phyloP scores from a whole-genome alignment of 2,113 vertebrate genomes.

The Gorsachius goisagi region DNA sequence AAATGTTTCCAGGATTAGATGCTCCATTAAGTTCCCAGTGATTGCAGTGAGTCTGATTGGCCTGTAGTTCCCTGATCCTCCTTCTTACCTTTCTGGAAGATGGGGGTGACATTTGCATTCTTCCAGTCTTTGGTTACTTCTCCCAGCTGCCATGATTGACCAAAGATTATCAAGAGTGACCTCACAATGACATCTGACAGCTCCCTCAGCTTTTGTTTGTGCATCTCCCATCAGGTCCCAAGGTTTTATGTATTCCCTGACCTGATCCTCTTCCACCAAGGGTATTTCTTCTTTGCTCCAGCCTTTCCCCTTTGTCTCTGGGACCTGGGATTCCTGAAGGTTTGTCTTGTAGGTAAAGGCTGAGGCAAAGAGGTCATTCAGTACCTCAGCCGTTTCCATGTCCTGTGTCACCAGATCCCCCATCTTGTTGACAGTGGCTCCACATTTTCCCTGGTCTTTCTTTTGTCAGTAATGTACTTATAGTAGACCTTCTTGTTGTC shows the following conservation, averaged over 20 bases:
- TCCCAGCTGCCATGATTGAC: background rate
- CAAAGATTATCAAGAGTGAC: background rate
- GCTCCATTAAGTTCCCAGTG: background rate
- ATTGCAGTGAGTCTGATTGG: fast-evolving
- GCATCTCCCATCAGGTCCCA: background rate
- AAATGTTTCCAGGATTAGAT: background rate
- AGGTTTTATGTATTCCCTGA: background rate
- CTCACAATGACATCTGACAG: background rate
- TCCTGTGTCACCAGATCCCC: background rate
- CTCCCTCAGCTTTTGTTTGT: background rate
- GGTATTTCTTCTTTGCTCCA: too few species aligned
- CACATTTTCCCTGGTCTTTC: background rate
- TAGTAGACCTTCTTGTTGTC: background rate
- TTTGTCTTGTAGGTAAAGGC: background rate
- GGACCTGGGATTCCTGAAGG: background rate
- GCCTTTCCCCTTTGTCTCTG: background rate
- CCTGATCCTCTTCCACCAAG: background rate
- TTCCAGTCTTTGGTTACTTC: background rate
- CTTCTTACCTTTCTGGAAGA: background rate
- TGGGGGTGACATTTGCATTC: background rate
- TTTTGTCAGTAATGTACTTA: background rate
- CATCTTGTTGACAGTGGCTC: background rate
- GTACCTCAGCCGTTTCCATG: background rate
- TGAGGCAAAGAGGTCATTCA: background rate
- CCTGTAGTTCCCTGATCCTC: background rate